These are phyloP conservation scores for Prosapia bicincta DNA, from an alignment of 2,888 invertebrate species.

Conservation along the genomic window DNA sequence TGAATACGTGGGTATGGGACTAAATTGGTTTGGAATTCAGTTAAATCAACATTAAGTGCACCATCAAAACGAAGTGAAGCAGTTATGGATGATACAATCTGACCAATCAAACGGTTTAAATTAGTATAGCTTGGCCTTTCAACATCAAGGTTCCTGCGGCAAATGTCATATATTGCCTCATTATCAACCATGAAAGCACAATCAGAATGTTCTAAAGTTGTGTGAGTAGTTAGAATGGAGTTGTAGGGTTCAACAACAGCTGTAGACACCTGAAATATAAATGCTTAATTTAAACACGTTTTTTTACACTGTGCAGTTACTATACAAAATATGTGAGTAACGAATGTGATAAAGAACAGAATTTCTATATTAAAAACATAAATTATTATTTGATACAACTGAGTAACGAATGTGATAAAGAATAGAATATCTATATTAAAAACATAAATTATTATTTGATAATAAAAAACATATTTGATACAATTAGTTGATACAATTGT, in stretches of 20 bases:
- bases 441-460: too few species aligned
- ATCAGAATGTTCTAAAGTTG: constrained; percentile 60
- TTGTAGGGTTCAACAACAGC: constrained; percentile 60
- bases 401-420: too few species aligned
- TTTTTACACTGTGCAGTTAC: too few species aligned
- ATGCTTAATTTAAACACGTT: too few species aligned
- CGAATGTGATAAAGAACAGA: too few species aligned
- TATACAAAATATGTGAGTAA: too few species aligned
- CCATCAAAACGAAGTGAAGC: constrained; percentile 91
- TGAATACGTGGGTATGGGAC: constrained; percentile 63
- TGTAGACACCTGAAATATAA: constrained; percentile 48
- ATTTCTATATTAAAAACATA: too few species aligned
- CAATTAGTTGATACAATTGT: too few species aligned
- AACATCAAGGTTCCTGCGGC: constrained; percentile 91
- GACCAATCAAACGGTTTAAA: constrained; percentile 91
- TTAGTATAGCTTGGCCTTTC: constrained; percentile 96
- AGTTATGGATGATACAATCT: constrained; percentile 89
- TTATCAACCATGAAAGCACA: constrained; percentile 60
- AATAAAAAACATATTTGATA: too few species aligned
- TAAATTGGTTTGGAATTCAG: constrained; percentile 62
- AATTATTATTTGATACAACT: too few species aligned
- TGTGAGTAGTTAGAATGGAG: constrained; percentile 60
- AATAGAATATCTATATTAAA: too few species aligned
- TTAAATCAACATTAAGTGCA: constrained; percentile 87
- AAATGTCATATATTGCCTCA: constrained; percentile 73